Base-by-base conservation (phyloP, 2,888 invertebrate genomes). In the Phortica magna region DNA sequence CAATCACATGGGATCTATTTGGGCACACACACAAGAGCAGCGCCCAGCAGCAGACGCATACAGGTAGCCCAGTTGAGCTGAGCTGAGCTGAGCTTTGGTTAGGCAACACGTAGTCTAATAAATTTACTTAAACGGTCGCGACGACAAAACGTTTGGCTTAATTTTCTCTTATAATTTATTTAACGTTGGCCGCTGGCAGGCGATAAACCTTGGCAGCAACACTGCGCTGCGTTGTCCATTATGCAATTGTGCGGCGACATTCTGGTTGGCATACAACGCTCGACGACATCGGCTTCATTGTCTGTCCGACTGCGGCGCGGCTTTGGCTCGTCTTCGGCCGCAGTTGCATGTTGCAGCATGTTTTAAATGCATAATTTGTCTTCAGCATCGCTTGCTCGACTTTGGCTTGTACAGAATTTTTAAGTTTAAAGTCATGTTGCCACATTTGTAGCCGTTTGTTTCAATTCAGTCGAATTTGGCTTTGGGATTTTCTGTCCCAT, bases 81-180 rank as follows among this genome's bases (percentile, higher is more conserved):
- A 41, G 65, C 65, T 65, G 31, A 65, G 65, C n/a, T 22, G 53
- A 72, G 68, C 53, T 65, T 14, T 17, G 41, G 5, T 10, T 39
- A 39, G 7, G 6, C 65, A 65, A 43, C 59, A 73, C 78, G 79
- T 75, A 74, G 78, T 71, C 82, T 74, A 88, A 86, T 88, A 88
- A 87, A 87, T 88, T 83, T 88, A 81, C 65, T 78, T 81, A 81
- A 87, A 78, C 76, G 76, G 80, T 81, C 86, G 83, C 19, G 83
- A 82, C 77, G 82, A 86, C 84, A 85, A 87, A 88, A 88, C 81
- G 84, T 80, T 88, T 72, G 79, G 78, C 78, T 83, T 88, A 74
- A 84, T 87, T 86, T 83, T 82, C 82, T 80, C 85, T 83, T 86
- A 85, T 87, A 88, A 85, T 89, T 89, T 88, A 88, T 88, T 89